Evolutionary conservation across 2,113 vertebrate genomes (phyloP).

Genomic region (Apistogramma diplotaenia): DNA sequence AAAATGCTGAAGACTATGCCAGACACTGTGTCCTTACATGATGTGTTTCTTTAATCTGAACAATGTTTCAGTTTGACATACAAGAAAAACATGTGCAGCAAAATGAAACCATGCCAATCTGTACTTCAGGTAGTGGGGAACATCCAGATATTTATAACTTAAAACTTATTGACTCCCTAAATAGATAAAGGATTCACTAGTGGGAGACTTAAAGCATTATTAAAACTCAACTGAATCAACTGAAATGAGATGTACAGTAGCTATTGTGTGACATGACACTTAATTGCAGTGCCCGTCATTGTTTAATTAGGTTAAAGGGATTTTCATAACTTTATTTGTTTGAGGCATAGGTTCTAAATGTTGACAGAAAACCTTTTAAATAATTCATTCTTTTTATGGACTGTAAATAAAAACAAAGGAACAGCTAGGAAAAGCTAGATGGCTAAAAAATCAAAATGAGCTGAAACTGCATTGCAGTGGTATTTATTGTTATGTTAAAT

Average conservation of each 20-base stretch:
- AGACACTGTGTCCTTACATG: too few species aligned
- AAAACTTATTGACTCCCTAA: not conserved
- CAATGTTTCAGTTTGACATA: too few species aligned
- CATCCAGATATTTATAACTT: not conserved
- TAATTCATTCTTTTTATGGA: too few species aligned
- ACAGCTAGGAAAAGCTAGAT: not conserved
- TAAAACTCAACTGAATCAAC: not conserved
- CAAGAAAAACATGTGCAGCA: too few species aligned
- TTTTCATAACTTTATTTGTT: not conserved
- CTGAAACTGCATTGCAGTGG: not conserved
- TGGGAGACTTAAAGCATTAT: not conserved
- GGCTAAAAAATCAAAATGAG: not conserved
- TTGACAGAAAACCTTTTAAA: too few species aligned
- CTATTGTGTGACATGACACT: not conserved
- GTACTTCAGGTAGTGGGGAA: too few species aligned
- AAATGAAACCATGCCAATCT: too few species aligned
- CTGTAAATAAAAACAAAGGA: too few species aligned
- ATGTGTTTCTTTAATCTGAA: too few species aligned
- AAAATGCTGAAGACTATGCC: too few species aligned
- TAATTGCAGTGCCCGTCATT: not conserved
- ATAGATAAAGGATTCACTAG: not conserved
- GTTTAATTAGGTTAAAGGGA: not conserved
- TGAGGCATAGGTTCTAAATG: not conserved
- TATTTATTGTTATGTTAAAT: not conserved
- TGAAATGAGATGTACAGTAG: not conserved